phyloP scores from a whole-genome alignment of 2,113 vertebrate genomes.

The Azemiops feae region DNA sequence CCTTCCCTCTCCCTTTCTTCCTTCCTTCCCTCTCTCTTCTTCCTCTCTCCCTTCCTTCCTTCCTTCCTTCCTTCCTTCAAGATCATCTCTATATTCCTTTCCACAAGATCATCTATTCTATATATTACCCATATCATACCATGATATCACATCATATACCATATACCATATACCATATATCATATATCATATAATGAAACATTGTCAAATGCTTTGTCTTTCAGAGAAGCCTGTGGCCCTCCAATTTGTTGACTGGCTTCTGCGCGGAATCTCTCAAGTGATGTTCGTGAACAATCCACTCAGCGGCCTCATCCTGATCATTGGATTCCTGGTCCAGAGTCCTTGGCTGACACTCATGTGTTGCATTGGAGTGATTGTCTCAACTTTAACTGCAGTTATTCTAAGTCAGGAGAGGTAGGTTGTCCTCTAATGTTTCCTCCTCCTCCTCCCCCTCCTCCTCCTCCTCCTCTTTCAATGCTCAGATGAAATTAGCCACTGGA shows the following conservation, averaged over 20 bases:
- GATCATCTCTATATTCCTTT: background rate
- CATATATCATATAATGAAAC: too few relatives aligned
- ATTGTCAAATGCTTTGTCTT: conserved; percentile 18
- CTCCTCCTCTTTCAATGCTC: background rate
- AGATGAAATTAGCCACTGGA: background rate
- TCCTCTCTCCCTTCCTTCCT: too few relatives aligned
- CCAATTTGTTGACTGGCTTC: conserved; percentile 88
- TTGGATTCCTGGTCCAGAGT: conserved; percentile 88
- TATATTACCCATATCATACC: background rate
- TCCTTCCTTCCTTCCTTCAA: background rate
- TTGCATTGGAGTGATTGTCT: conserved; percentile 82
- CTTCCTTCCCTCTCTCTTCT: too few relatives aligned
- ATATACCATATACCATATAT: too few relatives aligned
- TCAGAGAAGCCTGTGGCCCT: conserved; percentile 85
- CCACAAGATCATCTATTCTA: background rate
- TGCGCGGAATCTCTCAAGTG: conserved; percentile 92
- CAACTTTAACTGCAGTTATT: conserved; percentile 86
- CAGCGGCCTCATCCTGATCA: conserved; percentile 84
- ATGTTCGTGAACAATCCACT: conserved; percentile 97
- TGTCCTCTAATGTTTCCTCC: background rate
- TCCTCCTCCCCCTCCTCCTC: background rate
- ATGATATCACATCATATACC: background rate
- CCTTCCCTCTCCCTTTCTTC: too few relatives aligned
- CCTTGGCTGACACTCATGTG: conserved; percentile 92
- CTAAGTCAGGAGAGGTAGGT: conserved; percentile 86